phyloP scores from a whole-genome alignment of 2,113 vertebrate genomes.

The Atlantisia rogersi region DNA sequence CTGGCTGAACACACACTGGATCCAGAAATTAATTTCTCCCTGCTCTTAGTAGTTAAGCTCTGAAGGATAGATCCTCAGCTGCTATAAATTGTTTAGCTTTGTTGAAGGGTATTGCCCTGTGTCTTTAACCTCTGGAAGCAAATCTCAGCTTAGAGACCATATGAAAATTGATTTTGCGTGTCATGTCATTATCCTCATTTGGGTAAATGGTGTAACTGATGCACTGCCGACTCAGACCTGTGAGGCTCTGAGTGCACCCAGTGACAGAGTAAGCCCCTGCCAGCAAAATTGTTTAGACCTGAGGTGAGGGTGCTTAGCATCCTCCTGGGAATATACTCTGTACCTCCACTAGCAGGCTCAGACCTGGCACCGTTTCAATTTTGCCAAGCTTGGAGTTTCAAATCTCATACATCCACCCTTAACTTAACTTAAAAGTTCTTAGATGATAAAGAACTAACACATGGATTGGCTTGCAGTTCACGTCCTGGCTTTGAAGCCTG shows the following conservation, averaged over 20 bases:
- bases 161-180: conserved; percentile 64
- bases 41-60: conserved; percentile 37
- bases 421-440: background rate
- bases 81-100: conserved; percentile 53
- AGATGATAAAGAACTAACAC: background rate
- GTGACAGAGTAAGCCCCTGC: background rate
- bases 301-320: background rate
- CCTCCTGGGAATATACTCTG: background rate
- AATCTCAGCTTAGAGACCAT: conserved; percentile 38
- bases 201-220: background rate
- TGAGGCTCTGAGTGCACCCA: background rate
- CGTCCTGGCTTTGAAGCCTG: background rate
- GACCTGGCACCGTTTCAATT: background rate
- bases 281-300: background rate
- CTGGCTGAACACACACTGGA: conserved; percentile 33
- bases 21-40: conserved; percentile 63
- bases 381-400: background rate
- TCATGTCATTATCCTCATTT: conserved; percentile 36
- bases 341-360: background rate
- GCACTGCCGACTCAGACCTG: background rate
- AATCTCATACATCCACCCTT: background rate
- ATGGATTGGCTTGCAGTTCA: background rate
- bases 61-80: conserved; percentile 37
- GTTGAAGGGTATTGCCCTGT: conserved; percentile 19
- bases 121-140: conserved; percentile 59